Percentiles rank a stretch among this genome's conserved stretches.
Conservation (phyloP, 2,113 vertebrate species). For the Apteryx owenii region DNA sequence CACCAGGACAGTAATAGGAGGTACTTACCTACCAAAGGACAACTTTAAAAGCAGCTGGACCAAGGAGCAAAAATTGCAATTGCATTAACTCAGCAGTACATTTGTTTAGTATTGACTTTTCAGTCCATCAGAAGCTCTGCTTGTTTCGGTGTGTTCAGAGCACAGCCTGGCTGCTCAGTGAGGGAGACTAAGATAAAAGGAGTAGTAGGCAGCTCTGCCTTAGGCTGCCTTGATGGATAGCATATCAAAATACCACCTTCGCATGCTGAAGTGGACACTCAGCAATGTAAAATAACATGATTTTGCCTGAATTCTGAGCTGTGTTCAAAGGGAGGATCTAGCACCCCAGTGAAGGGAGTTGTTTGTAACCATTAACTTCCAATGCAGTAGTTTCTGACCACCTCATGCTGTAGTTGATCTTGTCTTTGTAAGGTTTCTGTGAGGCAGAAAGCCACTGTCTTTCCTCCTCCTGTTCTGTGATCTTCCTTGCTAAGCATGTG, state of each 20-base stretch:
- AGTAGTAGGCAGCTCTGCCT: not conserved
- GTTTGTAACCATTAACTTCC: not conserved
- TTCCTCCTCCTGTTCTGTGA: not conserved
- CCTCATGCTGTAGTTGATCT: not conserved
- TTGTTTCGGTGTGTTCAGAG: not conserved
- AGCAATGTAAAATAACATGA: not conserved
- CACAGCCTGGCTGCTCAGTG: not conserved
- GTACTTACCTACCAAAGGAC: not conserved
- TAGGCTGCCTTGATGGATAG: not conserved
- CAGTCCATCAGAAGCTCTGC: not conserved
- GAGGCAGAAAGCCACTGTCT: not conserved
- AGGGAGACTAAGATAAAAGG: not conserved
- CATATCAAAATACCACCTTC: not conserved
- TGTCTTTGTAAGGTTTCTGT: not conserved
- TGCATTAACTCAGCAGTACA: not conserved
- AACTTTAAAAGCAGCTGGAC: not conserved
- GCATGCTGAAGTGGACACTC: not conserved
- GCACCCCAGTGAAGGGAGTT: rapidly evolving
- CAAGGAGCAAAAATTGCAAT: not conserved
- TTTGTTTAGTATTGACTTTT: not conserved
- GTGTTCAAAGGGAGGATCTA: not conserved
- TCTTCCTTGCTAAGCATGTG: not conserved
- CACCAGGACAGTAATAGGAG: not conserved
- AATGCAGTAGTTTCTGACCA: not conserved
- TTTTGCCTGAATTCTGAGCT: not conserved